Evolutionary conservation across 2,113 vertebrate genomes (phyloP).

Genomic region (Leptobrachium ailaonicum): DNA sequence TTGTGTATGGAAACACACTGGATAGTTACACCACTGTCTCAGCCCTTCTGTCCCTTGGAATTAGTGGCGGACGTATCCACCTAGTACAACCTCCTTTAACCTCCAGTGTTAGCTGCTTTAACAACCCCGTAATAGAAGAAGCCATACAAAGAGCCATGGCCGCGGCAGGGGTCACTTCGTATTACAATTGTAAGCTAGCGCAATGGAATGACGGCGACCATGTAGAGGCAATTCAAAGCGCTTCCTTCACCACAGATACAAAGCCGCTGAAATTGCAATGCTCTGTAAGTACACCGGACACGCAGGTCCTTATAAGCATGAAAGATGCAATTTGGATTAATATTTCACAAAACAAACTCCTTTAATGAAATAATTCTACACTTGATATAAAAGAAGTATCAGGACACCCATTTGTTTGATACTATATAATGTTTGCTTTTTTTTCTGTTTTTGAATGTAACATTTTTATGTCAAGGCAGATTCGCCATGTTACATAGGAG

Average conservation of each 20-base stretch:
- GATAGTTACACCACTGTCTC: conserved; percentile 79
- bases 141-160: conserved; percentile 59
- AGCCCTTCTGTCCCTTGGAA: conserved; percentile 72
- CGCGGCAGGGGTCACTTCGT: conserved; percentile 60
- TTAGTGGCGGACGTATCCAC: conserved; percentile 73
- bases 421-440: no score
- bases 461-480: no score
- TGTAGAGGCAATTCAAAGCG: conserved; percentile 67
- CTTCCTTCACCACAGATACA: conserved; percentile 70
- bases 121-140: conserved; percentile 59
- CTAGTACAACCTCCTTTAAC: conserved; percentile 69
- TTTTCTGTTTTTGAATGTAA: no score
- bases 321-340: no score
- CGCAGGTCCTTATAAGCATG: neutral
- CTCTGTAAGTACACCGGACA: conserved; percentile 70
- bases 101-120: conserved; percentile 60
- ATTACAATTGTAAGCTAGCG: conserved; percentile 69
- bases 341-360: no score
- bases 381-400: no score
- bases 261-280: conserved; percentile 71
- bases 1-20: conserved; percentile 84
- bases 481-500: no score
- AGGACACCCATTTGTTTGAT: no score
- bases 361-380: no score
- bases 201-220: conserved; percentile 69